Percentiles rank a stretch among this genome's conserved stretches.
Evolutionary conservation across 1,140 invertebrate genomes (phyloP).

Genomic region (Drosophila lowei): DNA sequence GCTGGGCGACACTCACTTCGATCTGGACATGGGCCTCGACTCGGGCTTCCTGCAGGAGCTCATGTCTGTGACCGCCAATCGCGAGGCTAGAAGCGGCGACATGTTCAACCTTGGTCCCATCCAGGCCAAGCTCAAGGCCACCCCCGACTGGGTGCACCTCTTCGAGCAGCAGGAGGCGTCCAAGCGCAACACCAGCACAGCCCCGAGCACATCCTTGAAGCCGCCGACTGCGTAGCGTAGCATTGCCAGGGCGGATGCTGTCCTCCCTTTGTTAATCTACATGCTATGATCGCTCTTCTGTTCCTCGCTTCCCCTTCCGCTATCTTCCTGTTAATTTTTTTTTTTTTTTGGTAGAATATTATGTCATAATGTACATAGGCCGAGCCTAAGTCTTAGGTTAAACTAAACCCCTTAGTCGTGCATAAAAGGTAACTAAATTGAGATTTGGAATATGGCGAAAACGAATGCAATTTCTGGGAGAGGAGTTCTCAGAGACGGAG

Average conservation of each 20-base stretch:
- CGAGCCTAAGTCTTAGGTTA: slow-evolving; percentile 50
- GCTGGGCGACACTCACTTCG: slow-evolving; percentile 85
- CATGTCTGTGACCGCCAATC: slow-evolving; percentile 77
- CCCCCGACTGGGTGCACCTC: slow-evolving; percentile 82
- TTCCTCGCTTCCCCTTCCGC: neutral
- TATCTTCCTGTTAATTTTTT: neutral
- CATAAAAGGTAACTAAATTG: slow-evolving; percentile 24
- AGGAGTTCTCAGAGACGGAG: too few relatives aligned
- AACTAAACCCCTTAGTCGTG: slow-evolving; percentile 22
- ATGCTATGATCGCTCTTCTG: too few relatives aligned
- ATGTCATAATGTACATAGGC: slow-evolving; percentile 51
- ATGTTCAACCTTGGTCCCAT: slow-evolving; percentile 83
- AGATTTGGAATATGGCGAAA: slow-evolving; percentile 20
- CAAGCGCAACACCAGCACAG: slow-evolving; percentile 16
- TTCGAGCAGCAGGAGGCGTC: slow-evolving; percentile 66
- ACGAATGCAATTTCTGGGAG: neutral
- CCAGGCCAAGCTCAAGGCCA: slow-evolving; percentile 78
- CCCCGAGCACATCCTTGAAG: slow-evolving; percentile 4
- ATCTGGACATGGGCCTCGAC: slow-evolving; percentile 83
- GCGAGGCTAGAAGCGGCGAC: slow-evolving; percentile 76
- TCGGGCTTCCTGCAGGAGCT: slow-evolving; percentile 83
- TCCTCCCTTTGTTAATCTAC: too few relatives aligned
- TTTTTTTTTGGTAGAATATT: slow-evolving; percentile 17
- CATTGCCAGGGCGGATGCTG: neutral
- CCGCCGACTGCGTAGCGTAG: slow-evolving; percentile 42